phyloP scores from a whole-genome alignment of 2,888 invertebrate genomes.

The Miltochrista miniata region DNA sequence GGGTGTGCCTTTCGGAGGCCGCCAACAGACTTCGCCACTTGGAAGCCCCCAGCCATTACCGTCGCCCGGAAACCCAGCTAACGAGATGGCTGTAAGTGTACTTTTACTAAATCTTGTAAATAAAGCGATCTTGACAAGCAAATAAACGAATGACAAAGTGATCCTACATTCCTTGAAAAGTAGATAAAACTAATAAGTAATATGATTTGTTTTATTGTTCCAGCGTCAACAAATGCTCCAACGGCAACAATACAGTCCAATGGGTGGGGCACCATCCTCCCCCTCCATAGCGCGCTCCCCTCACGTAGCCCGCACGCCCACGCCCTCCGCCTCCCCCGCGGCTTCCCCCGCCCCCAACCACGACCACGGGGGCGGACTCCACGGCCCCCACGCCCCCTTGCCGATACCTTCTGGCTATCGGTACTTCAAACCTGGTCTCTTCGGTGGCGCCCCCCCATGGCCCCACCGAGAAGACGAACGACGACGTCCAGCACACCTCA shows the following conservation, averaged over 20 bases:
- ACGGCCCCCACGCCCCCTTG: conserved; percentile 59
- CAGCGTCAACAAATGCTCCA: conserved; percentile 78
- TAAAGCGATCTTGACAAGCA: too few relatives aligned
- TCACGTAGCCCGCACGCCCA: conserved; percentile 78
- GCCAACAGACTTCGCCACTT: conserved; percentile 77
- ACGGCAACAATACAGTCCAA: conserved; percentile 78
- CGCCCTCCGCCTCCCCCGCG: conserved; percentile 69
- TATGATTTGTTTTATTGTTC: not conserved
- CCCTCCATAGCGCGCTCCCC: conserved; percentile 83
- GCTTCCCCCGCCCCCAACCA: conserved; percentile 66
- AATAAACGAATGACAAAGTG: too few relatives aligned
- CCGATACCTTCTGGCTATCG: conserved; percentile 85
- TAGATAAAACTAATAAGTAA: too few relatives aligned
- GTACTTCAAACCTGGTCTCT: conserved; percentile 85
- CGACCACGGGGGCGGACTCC: conserved; percentile 54
- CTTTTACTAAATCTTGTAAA: too few relatives aligned
- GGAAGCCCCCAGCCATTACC: conserved; percentile 80
- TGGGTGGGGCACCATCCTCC: conserved; percentile 82
- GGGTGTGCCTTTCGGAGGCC: conserved; percentile 68
- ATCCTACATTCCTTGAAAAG: too few relatives aligned
- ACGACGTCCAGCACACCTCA: conserved; percentile 62
- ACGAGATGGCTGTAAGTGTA: conserved; percentile 70
- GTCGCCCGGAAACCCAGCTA: conserved; percentile 73
- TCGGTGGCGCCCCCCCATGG: conserved; percentile 87
- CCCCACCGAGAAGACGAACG: conserved; percentile 67